Base-by-base conservation (phyloP, 2,113 vertebrate genomes). In the Indicator indicator region DNA sequence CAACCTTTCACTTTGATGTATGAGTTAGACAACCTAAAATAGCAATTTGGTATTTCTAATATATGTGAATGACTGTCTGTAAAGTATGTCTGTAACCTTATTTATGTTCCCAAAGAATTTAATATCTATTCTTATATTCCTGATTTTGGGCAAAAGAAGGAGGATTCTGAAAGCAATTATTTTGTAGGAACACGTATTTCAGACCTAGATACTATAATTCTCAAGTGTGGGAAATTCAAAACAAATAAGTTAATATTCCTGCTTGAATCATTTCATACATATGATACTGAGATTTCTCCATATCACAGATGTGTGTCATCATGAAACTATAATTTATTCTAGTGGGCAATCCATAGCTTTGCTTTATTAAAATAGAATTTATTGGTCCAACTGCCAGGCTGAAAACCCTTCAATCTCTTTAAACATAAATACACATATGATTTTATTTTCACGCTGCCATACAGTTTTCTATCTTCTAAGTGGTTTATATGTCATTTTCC, bases 281-380 rank as follows among this genome's bases (percentile, higher is more conserved):
- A 16, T 26, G 10, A 65, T 69, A 77, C 9, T 21, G 28, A 91
- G 21, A 81, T 87, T 76, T 76, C 33, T 72, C 9, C 3, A 0
- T 67, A 23, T 78, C 38, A 69, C 21, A 69, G 16, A 42, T 15
- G 9, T 62, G 24, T 56, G 12, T 6, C 56, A 52, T 4, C 6
- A 26, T 32, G 9, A 83, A 89, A 18, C 4, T 83, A n/a, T 60
- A 73, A 24, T 2, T 69, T 83, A 36, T n/a, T 60, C 32, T 65
- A 54, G 17, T n/a, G 9, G 12, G 50, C 18, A 73, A 93, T 19
- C 11, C 33, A 58, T 16, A 46, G 4, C 3, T 67, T 24, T 88
- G 3, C 8, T 89, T 59, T 64, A 60, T 94, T 92, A 94, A 93
- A 75, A n/a, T 21, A 82, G 27, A 14, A 91, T 62, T 68, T 96